phyloP scores from a whole-genome alignment of 2,113 vertebrate species.

The Polypterus bichir region DNA sequence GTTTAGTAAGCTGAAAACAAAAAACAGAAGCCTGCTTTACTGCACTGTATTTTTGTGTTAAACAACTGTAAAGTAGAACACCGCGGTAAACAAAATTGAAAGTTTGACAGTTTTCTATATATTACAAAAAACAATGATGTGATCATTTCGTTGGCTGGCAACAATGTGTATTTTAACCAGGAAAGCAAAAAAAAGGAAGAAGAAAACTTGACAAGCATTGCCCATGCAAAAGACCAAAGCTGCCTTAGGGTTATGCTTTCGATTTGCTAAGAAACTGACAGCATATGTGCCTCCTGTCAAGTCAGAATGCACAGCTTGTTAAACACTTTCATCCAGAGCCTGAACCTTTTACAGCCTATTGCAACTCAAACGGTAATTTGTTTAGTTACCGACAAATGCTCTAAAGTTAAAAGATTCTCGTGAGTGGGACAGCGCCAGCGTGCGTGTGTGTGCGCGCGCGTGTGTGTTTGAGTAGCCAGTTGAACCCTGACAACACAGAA shows the following conservation, averaged over 20 bases:
- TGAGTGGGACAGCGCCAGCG: not conserved
- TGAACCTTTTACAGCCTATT: not conserved
- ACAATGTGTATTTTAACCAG: not conserved
- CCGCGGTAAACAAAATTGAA: no score
- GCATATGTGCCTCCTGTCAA: slow-evolving; percentile 9
- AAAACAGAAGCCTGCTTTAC: no score
- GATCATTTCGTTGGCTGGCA: no score
- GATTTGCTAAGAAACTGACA: slow-evolving; percentile 2
- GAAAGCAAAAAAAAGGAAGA: not conserved
- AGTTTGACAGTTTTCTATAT: no score
- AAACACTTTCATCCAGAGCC: slow-evolving; percentile 9
- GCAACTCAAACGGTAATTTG: no score
- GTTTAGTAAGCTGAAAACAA: no score
- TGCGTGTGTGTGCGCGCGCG: slow-evolving; percentile 6
- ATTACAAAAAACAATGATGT: no score
- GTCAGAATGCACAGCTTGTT: slow-evolving; percentile 3
- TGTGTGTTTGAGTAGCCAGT: slow-evolving; percentile 15
- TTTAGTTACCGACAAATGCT: no score
- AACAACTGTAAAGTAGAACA: no score
- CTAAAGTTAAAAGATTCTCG: no score
- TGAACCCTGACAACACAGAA: slow-evolving; percentile 1
- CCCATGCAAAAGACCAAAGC: not conserved
- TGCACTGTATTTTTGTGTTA: no score
- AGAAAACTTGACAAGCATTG: slow-evolving; percentile 11
- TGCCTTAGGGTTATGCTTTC: slow-evolving; percentile 2